Percentiles rank a stretch among this genome's conserved stretches.
Evolutionary conservation across 2,113 vertebrate species (phyloP).

Genomic region (Pterophyllum scalare): DNA sequence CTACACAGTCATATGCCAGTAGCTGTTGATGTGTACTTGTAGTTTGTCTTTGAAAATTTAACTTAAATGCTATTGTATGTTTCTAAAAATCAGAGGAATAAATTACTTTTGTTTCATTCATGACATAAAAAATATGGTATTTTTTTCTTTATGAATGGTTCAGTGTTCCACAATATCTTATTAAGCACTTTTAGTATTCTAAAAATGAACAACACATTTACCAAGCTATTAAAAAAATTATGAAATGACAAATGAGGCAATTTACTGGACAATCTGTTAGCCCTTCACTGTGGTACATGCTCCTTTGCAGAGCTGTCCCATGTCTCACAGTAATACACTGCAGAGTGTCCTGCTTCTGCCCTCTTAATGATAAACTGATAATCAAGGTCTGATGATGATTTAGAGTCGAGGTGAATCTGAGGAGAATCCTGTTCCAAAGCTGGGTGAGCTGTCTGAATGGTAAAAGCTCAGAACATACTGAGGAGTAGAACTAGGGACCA

Average conservation of each 20-base stretch:
- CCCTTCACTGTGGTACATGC: not conserved
- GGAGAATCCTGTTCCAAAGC: slow-evolving; percentile 47
- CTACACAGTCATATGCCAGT: not conserved
- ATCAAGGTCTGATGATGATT: not conserved
- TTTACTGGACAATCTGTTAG: too few relatives aligned
- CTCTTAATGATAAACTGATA: slow-evolving; percentile 30
- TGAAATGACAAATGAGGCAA: too few relatives aligned
- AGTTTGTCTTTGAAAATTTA: not conserved
- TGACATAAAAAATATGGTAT: not conserved
- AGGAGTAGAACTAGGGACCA: not conserved
- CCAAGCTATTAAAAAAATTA: too few relatives aligned
- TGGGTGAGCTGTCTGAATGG: rapidly evolving
- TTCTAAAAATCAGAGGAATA: not conserved
- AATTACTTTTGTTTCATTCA: not conserved
- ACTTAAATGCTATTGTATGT: not conserved
- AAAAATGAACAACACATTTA: too few relatives aligned
- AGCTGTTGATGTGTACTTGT: not conserved
- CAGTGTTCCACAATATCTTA: too few relatives aligned
- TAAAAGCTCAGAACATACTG: not conserved
- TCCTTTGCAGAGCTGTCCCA: not conserved
- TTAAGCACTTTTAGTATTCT: too few relatives aligned
- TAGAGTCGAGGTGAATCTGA: slow-evolving; percentile 39
- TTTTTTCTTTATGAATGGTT: too few relatives aligned
- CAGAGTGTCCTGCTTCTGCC: slow-evolving; percentile 16
- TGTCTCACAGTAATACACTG: not conserved